Base-by-base conservation (phyloP, 2,888 invertebrate species). In the Drosophila prolongata region DNA sequence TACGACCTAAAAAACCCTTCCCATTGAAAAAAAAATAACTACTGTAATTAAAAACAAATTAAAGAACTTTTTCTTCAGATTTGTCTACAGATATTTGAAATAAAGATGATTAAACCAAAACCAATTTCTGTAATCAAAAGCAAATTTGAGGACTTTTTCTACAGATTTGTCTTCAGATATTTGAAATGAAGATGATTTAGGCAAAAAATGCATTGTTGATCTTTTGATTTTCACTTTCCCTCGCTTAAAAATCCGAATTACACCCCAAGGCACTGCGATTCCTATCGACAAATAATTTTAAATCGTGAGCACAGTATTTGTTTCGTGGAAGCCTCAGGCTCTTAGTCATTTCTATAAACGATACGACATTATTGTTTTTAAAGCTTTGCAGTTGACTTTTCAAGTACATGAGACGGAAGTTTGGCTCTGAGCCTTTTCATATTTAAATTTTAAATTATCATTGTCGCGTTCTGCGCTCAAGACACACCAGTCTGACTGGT, bases 401-500 rank as follows among this genome's bases (percentile, higher is more conserved):
- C 35, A 37, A 16, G 16, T 10, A 57, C 47, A 27, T 37, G 2
- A 47, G 59, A 38, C 72, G 76, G 70, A 77, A 77, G 78, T 54
- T 19, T 54, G 19, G 24, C 60, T 55, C 34, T 24, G n/a, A n/a
- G 37, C 50, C 65, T 57, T 57, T 62, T 54, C 16, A 43, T 43
- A 60, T 58, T 35, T 40, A 46, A 68, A 58, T 27, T 58, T 52
- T 49, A 27, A 53, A 11, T 16, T 47, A 34, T 61, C n/a, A 53
- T 46, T 57, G 54, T 64, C 59, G 59, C 46, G 57, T 59, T 76
- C 58, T 60, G 59, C 49, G 30, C 38, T 14, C 43, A 35, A 40
- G 42, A 71, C 50, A 43, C 30, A 62, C 65, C 60, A 43, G 78
- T 62, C 46, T 24, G 46, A 65, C 75, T 53, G 55, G 85, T 79